Evolutionary conservation across 2,797 vertebrate species (phyloP), one percentile per base, ranked within the genome.

Genomic region (Anas flavirostris): DNA sequence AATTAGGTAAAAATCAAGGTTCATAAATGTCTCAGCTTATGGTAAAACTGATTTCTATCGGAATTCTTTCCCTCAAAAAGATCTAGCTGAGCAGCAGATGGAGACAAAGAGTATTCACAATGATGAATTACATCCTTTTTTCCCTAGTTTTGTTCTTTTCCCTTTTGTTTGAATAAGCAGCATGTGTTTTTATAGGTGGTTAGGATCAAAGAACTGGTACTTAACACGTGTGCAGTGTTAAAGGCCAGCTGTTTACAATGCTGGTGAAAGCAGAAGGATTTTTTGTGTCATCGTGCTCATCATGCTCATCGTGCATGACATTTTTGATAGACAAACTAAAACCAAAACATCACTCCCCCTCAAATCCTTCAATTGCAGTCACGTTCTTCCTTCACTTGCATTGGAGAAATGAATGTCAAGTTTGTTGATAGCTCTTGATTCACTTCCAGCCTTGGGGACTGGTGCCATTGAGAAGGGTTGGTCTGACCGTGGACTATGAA

Each of bases 41-140:
- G 3, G 50, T 41, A 48, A 83, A 88, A 77, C 22, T 56, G 33
- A 83, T 73, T 94, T 69, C 63, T 84, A 4, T 56, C 37, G 19
- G 7, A 84, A 67, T 86, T 50, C 28, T 21, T 93, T 62, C 9
- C 75, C 12, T 60, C 72, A 76, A 23, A 86, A 94, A 74, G 52
- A 72, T 87, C 88, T 63, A 56, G 68, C 26, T 95, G 93, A 95
- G 95, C 94, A 96, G 95, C 95, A 95, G 94, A 94, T 96, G 95
- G 94, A 95, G 91, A 82, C 94, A 95, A 93, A 94, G 95, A 96
- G 93, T 95, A 70, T 78, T 91, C 16, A n/a, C 60, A 64, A 75
- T 53, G 56, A 86, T 58, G 80, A 91, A 86, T 60, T 16, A 9
- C 81, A 17, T 43, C 13, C 52, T 50, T 52, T 72, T n/a, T 12